Conservation (phyloP, 2,888 invertebrate genomes). For the Xestia sexstrigata region DNA sequence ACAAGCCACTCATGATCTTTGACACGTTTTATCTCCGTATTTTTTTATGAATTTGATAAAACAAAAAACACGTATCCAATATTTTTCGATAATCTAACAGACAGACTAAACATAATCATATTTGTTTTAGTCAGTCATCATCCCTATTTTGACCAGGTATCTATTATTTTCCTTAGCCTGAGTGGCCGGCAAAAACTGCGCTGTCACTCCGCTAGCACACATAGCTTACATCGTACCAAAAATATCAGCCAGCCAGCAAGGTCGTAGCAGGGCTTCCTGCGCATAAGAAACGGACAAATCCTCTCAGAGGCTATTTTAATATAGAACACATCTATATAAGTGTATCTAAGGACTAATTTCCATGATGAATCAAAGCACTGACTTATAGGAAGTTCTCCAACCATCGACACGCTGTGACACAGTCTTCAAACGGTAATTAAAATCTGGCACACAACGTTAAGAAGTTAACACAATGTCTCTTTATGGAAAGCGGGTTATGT, state of each 20-base stretch:
- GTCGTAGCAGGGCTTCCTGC: not conserved
- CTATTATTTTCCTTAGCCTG: not conserved
- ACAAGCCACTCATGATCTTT: too few relatives aligned
- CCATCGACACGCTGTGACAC: constrained; percentile 29
- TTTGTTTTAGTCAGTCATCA: too few relatives aligned
- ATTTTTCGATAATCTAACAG: too few relatives aligned
- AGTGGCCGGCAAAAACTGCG: not conserved
- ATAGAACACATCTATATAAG: not conserved
- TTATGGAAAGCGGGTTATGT: constrained; percentile 48
- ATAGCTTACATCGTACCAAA: not conserved
- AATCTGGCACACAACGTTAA: not conserved
- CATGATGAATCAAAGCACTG: constrained; percentile 12
- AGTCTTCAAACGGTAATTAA: constrained; percentile 14
- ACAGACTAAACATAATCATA: too few relatives aligned
- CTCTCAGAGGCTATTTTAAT: not conserved
- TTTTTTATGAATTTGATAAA: too few relatives aligned
- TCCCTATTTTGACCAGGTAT: not conserved
- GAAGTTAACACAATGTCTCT: constrained; percentile 29
- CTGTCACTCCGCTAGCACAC: not conserved
- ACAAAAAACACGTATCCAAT: too few relatives aligned
- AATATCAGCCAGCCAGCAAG: not conserved
- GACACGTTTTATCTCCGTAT: too few relatives aligned
- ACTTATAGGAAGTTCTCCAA: constrained; percentile 32
- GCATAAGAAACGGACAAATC: not conserved
- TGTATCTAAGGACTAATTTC: constrained; percentile 2